A percentile compares a stretch with the other conserved stretches of the same genome.
Evolutionary conservation across 2,113 vertebrate genomes (phyloP).

Genomic region (Oostethus manadensis): DNA sequence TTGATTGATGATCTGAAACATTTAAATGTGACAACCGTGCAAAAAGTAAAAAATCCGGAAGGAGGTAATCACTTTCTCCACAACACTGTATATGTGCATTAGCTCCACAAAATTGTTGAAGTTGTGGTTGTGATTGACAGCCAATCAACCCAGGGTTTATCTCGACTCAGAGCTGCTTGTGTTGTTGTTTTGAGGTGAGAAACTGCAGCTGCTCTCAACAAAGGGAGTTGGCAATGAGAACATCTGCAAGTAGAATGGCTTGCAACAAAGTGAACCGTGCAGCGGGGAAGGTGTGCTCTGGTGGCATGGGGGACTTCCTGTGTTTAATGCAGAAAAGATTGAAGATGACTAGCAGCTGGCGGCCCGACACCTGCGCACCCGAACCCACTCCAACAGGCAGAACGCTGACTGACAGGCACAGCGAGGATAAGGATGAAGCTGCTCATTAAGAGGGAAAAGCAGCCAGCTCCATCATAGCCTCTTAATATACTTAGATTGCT

Average conservation of each 20-base stretch:
- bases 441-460: neutral
- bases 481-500: no score
- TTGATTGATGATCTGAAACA: no score
- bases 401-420: conserved; percentile 1
- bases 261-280: neutral
- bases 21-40: no score
- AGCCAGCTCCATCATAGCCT: no score
- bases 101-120: no score
- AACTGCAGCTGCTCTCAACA: no score
- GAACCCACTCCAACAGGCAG: neutral
- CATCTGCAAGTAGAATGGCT: neutral
- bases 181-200: neutral
- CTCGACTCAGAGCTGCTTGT: neutral
- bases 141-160: neutral
- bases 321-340: conserved; percentile 4
- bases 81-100: no score
- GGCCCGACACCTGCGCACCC: conserved; percentile 7
- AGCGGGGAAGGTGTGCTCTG: neutral
- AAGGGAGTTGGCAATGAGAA: neutral
- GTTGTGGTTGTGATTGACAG: neutral
- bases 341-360: conserved; percentile 8
- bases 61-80: no score
- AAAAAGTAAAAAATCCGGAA: no score
- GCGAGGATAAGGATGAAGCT: neutral
- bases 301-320: neutral